Evolutionary conservation across 2,797 vertebrate species (phyloP).

Genomic region (Chaunax sp.): DNA sequence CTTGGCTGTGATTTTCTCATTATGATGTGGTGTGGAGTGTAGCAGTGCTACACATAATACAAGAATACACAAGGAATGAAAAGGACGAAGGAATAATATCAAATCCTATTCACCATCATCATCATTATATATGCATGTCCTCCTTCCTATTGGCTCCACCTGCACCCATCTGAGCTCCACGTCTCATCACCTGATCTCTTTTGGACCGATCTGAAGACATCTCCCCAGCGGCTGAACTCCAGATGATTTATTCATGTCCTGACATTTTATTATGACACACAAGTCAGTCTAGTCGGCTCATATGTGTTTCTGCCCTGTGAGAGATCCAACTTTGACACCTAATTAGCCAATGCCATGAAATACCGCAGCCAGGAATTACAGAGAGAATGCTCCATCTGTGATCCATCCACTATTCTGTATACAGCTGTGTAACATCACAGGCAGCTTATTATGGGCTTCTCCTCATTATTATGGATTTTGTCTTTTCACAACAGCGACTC

Average conservation of each 20-base stretch:
- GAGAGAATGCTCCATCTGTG: conserved; percentile 39
- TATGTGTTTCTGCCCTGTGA: conserved; percentile 29
- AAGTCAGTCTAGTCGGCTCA: conserved; percentile 44
- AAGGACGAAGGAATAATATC: conserved; percentile 8
- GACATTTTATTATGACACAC: conserved; percentile 60
- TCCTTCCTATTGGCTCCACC: conserved; percentile 8
- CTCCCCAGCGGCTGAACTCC: conserved; percentile 2
- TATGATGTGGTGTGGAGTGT: too few relatives aligned
- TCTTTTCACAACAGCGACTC: conserved; percentile 25
- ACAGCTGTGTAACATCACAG: conserved; percentile 45
- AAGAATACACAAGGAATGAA: background rate
- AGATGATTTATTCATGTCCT: conserved; percentile 66
- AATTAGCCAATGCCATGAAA: conserved; percentile 59
- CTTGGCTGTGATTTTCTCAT: too few relatives aligned
- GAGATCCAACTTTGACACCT: conserved; percentile 39
- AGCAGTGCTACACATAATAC: too few relatives aligned
- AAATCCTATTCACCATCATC: conserved; percentile 3
- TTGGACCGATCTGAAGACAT: conserved; percentile 40
- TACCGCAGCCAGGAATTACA: conserved; percentile 40
- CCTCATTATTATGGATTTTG: conserved; percentile 55
- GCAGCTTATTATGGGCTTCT: conserved; percentile 54
- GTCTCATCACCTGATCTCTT: conserved; percentile 19
- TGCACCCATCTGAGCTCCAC: conserved; percentile 18
- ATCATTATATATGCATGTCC: conserved; percentile 23
- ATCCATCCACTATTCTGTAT: conserved; percentile 35